Evolutionary conservation across 2,113 vertebrate genomes (phyloP).

Genomic region (Centropus unirufus): DNA sequence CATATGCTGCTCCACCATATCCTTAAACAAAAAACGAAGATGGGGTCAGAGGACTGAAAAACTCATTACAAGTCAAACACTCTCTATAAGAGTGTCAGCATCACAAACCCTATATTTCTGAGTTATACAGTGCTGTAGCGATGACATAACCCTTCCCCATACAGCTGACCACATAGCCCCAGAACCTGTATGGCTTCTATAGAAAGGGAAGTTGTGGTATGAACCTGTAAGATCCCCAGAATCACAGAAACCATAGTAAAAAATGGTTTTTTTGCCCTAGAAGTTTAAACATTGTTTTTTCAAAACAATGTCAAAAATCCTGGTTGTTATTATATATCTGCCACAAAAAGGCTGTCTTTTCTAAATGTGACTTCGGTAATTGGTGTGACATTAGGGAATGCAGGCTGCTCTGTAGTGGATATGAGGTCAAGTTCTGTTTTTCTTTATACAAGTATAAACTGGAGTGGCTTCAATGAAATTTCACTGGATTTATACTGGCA

Average conservation of each 20-base stretch:
- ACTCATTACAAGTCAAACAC: not conserved
- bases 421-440: conserved; percentile 22
- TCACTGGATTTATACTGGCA: conserved; percentile 15
- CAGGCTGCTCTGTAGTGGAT: not conserved
- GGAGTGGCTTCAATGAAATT: conserved; percentile 32
- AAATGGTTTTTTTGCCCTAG: not conserved
- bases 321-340: not conserved
- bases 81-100: not conserved
- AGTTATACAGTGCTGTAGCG: not conserved
- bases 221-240: not conserved
- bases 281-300: not conserved
- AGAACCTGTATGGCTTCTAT: not conserved
- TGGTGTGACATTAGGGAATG: not conserved
- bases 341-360: not conserved
- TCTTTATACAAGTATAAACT: conserved; percentile 21
- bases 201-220: not conserved
- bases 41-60: not conserved
- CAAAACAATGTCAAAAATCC: not conserved
- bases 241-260: not conserved
- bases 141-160: not conserved
- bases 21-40: not conserved
- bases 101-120: not conserved
- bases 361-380: not conserved
- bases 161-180: not conserved
- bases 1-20: not conserved